Conservation (phyloP, 2,797 vertebrate species). For the Glossophaga mutica region DNA sequence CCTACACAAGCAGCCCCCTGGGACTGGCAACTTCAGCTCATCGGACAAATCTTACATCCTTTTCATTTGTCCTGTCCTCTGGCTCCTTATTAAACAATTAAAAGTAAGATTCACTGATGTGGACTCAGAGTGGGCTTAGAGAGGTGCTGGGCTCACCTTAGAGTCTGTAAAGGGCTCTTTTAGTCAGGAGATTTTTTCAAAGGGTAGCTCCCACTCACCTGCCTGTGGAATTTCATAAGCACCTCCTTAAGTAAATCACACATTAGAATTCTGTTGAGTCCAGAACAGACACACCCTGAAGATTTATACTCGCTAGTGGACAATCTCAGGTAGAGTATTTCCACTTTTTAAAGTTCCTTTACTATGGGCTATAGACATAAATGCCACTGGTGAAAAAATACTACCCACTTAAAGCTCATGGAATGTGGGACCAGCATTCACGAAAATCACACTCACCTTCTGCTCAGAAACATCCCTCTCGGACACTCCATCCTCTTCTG, state of each 20-base stretch:
- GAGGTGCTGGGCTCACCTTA: background rate
- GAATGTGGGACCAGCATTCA: background rate
- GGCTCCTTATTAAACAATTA: background rate
- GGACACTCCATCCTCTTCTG: conserved; percentile 50
- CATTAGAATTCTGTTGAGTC: background rate
- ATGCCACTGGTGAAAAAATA: background rate
- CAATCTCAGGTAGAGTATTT: background rate
- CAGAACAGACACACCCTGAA: conserved; percentile 21
- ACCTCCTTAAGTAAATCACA: background rate
- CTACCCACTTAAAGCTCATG: background rate
- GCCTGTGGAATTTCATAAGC: conserved; percentile 16
- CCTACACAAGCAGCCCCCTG: background rate
- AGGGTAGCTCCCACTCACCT: background rate
- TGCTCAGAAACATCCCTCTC: conserved; percentile 61
- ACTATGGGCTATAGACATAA: background rate
- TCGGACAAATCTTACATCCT: background rate
- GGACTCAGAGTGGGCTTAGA: background rate
- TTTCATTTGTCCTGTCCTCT: too few relatives aligned
- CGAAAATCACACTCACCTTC: conserved; percentile 72
- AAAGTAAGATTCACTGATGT: background rate
- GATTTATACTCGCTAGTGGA: background rate
- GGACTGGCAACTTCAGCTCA: background rate
- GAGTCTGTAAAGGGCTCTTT: background rate
- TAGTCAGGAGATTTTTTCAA: background rate
- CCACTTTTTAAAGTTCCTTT: background rate